Percentiles rank a stretch among this genome's conserved stretches.
phyloP scores from a whole-genome alignment of 2,888 invertebrate genomes.

The Ophonus ardosiacus region DNA sequence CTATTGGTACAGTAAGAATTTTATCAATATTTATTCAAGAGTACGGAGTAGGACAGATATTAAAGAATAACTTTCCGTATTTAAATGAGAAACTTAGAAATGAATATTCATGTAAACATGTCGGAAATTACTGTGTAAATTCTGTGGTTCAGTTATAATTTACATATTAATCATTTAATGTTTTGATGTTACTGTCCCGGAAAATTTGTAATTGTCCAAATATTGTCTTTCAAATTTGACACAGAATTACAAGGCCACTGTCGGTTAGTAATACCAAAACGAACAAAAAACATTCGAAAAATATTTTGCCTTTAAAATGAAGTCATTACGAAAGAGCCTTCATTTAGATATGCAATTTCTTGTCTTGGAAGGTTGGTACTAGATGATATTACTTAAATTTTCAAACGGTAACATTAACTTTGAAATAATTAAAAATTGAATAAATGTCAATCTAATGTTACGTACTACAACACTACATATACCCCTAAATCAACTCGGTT shows the following conservation, averaged over 20 bases:
- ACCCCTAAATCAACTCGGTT: no score
- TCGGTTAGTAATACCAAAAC: not conserved
- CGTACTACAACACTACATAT: no score
- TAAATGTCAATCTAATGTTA: no score
- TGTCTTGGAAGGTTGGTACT: no score
- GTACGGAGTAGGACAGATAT: conserved; percentile 20
- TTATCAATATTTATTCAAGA: conserved; percentile 33
- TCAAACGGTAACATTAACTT: no score
- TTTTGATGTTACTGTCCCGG: conserved; percentile 29
- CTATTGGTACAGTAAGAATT: not conserved
- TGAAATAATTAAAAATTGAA: no score
- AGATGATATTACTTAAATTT: no score
- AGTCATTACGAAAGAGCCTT: no score
- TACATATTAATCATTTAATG: conserved; percentile 43
- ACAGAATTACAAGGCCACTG: not conserved
- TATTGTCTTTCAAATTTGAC: conserved; percentile 30
- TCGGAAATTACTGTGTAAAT: conserved; percentile 40
- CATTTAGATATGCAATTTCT: no score
- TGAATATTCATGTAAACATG: conserved; percentile 40
- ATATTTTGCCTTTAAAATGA: no score
- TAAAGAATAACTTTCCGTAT: conserved; percentile 35
- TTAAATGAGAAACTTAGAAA: conserved; percentile 30
- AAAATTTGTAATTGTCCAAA: conserved; percentile 34
- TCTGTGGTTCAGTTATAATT: conserved; percentile 38
- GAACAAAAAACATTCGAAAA: not conserved